These are phyloP conservation scores for Hystrix brachyura DNA, from an alignment of 2,113 vertebrate species.

Conservation along the genomic window DNA sequence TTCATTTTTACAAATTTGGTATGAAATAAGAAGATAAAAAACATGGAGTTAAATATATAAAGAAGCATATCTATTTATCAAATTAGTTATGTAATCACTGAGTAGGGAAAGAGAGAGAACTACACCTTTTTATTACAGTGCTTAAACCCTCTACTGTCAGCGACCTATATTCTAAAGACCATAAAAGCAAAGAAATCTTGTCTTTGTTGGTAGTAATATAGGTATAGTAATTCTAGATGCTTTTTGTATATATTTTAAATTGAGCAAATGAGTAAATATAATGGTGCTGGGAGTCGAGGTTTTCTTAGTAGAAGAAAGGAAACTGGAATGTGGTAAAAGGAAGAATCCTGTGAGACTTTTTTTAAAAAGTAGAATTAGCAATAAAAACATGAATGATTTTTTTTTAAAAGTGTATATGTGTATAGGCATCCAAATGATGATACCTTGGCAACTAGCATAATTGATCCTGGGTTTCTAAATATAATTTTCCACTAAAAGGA, in stretches of 20 bases:
- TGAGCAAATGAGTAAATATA: conserved; percentile 34
- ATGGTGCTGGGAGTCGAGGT: not conserved
- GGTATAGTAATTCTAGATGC: not conserved
- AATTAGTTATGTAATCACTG: not conserved
- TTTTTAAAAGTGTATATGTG: not conserved
- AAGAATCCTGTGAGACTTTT: not conserved
- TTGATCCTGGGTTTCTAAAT: conserved; percentile 28
- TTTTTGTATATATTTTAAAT: conserved; percentile 36
- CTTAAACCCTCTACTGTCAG: not conserved
- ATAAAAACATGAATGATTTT: conserved; percentile 13
- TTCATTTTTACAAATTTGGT: conserved; percentile 25
- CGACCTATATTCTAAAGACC: not conserved
- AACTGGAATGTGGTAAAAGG: not conserved
- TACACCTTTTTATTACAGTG: not conserved
- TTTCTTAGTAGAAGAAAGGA: conserved; percentile 7
- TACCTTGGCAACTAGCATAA: not conserved
- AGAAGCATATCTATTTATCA: not conserved
- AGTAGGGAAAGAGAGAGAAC: not conserved
- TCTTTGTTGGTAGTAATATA: not conserved
- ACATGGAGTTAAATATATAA: not conserved
- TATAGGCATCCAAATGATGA: not conserved
- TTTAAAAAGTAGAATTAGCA: conserved; percentile 43
- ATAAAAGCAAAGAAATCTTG: conserved; percentile 9
- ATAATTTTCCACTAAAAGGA: conserved; percentile 21
- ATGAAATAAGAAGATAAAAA: not conserved